A percentile compares a stretch with the other conserved stretches of the same genome.
Evolutionary conservation across 1,140 invertebrate species (phyloP).

Genomic region (Tetranychus urticae): DNA sequence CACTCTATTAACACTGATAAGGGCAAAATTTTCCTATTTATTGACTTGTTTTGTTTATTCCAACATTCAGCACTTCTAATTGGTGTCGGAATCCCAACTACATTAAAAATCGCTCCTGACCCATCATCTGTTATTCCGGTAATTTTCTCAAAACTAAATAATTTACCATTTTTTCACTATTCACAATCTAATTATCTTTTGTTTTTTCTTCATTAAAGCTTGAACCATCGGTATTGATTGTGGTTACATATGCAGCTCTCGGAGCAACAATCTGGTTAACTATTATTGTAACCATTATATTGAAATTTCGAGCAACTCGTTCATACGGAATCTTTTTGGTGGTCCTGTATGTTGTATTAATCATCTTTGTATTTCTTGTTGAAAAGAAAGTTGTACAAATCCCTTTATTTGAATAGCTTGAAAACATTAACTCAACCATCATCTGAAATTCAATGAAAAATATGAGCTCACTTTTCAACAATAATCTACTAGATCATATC

Average conservation of each 20-base stretch:
- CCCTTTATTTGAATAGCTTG: background rate
- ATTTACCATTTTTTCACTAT: background rate
- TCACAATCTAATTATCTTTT: background rate
- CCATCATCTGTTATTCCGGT: conserved; percentile 14
- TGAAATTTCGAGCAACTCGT: conserved; percentile 17
- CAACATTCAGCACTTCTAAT: conserved; percentile 24
- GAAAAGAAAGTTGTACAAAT: conserved; percentile 4
- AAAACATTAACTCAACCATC: background rate
- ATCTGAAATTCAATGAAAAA: background rate
- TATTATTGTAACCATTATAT: conserved; percentile 16
- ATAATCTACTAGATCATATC: background rate
- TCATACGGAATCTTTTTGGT: conserved; percentile 9
- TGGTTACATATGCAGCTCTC: conserved; percentile 22
- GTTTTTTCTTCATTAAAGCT: conserved; percentile 19
- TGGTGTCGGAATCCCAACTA: conserved; percentile 30
- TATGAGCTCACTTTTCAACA: background rate
- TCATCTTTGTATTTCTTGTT: conserved; percentile 7
- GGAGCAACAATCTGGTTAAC: conserved; percentile 21
- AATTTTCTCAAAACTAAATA: background rate
- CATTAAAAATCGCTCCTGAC: conserved; percentile 22
- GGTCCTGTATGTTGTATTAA: conserved; percentile 6
- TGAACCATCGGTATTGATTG: conserved; percentile 15
- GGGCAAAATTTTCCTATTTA: background rate
- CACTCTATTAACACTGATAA: too few relatives aligned
- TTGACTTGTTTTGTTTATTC: background rate